Evolutionary conservation across 37 sponge, comb jelly and placozoan species (phyloP).

Genomic region (Amphimedon queenslandica): DNA sequence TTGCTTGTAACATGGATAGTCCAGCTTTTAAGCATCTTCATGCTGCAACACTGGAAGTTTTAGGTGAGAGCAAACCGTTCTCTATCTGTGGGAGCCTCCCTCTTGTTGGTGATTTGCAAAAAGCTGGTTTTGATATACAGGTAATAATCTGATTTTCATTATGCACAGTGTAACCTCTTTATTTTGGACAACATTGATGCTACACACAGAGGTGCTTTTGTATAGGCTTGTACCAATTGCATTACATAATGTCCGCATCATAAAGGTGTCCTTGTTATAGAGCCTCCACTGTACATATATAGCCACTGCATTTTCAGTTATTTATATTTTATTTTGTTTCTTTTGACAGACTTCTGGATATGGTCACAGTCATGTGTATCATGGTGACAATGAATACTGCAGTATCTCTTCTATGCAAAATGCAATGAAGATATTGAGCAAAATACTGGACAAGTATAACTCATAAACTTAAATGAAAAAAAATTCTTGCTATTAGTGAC

Average conservation of each 20-base stretch:
- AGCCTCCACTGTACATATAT: too few relatives aligned
- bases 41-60: constrained; percentile 47
- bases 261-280: too few relatives aligned
- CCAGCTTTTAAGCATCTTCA: constrained; percentile 40
- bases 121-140: constrained; percentile 73
- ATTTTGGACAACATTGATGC: not conserved
- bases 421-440: constrained; percentile 11
- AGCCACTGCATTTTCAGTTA: too few relatives aligned
- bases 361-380: constrained; percentile 28
- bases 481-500: too few relatives aligned
- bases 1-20: constrained; percentile 72
- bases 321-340: too few relatives aligned
- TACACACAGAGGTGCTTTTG: not conserved
- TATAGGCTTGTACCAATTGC: too few relatives aligned
- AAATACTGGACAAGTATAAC: constrained; percentile 1
- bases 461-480: too few relatives aligned
- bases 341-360: constrained; percentile 14
- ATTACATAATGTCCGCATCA: too few relatives aligned
- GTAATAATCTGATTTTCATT: constrained; percentile 3
- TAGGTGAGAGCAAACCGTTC: constrained; percentile 65
- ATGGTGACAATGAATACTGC: constrained; percentile 50
- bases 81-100: constrained; percentile 73
- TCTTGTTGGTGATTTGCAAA: constrained; percentile 70
- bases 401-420: constrained; percentile 27
- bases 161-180: not conserved